Base-by-base conservation (phyloP, 2,888 invertebrate genomes). In the Stenodema calcarata region DNA sequence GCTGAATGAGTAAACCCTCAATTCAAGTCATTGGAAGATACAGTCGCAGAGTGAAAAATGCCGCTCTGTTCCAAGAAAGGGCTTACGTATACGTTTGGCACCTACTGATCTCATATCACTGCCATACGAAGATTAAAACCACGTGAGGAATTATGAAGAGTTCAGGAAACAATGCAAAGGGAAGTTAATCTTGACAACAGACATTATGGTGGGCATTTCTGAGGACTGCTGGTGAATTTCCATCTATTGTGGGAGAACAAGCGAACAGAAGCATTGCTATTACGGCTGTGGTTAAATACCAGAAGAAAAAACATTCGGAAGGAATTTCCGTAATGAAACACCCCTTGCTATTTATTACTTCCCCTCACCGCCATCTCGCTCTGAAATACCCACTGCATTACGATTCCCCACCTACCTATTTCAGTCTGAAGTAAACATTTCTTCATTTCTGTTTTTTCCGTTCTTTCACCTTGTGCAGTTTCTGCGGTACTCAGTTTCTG, bases 311-410 rank as follows among this genome's bases (percentile, higher is more conserved):
- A 81, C 28, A 30, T 9, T 42, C 11, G 11, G 23, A n/a, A 62
- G 82, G 82, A 82, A 82, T 82, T 82, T 35, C 69, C 42, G 69
- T 82, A 82, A 82, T 82, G 82, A 82, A 82, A 82, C 82, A 82
- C 62, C 82, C 82, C 11, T 28, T 18, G 35, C 44, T 82, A 69
- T 82, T 82, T 82, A 82, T 69, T 82, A 69, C 82, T 2, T 7
- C 35, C 23, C 27, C 78, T 18, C 18, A 42, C 42, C 44, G 1
- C 62, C 62, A 1, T 62, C 27, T 11, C 62, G 6, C 18, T 62
- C 62, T 23, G 7, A 62, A 23, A 27, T 18, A 62, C 23, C 23
- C n/a, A 54, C 54, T 54, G 62, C 62, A 62, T 62, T 62, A 62
- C 62, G 62, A 62, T 62, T 23, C 62, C 62, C 27, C 35, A 62